Evolutionary conservation across 1,140 invertebrate genomes (phyloP), one percentile per base, ranked within the genome.

Genomic region (Bombus pascuorum): DNA sequence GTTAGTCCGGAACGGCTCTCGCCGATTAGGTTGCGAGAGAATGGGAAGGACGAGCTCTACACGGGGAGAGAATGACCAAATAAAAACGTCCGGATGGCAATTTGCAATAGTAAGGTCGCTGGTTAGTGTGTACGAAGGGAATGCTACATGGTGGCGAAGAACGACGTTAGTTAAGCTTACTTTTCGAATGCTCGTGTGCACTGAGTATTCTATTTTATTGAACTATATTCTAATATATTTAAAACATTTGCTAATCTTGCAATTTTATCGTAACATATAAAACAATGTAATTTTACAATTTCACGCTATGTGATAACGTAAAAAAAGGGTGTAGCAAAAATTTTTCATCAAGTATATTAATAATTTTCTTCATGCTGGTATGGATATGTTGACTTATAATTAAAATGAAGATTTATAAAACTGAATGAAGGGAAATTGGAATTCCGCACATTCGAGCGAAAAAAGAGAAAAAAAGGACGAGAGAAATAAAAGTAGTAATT

Each of bases 81-180:
- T 91, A 91, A 91, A 90, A 90, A 90, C 71, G 86, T 87, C 81
- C 53, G 65, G 72, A 71, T 89, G 73, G 87, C 82, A 89, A 86
- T 90, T 89, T 83, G 81, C 32, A 84, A 85, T 65, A 76, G 59
- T n/a, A 70, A 71, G 75, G 78, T 65, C 44, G 44, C 44, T 44
- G 65, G 66, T 78, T 71, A 44, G 28, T 42, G 65, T 71, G 53
- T 78, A 83, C n/a, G 65, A 39, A 34, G 37, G 47, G 47, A 8
- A 32, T 34, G 22, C 10, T 80, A 53, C 65, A 70, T 5, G 25
- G 65, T n/a, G 13, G 25, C 34, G 4, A 42, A 32, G 25, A 53
- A 37, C 4, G n/a, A 34, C 25, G 6, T 59, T 62, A 15, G 5
- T 47, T 32, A 68, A 53, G 53, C 9, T 75, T 66, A 18, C 47